Percentiles rank a stretch among this genome's conserved stretches.
These are phyloP conservation scores for Spisula solida DNA, from an alignment of 2,888 invertebrate species.

Conservation along the genomic window DNA sequence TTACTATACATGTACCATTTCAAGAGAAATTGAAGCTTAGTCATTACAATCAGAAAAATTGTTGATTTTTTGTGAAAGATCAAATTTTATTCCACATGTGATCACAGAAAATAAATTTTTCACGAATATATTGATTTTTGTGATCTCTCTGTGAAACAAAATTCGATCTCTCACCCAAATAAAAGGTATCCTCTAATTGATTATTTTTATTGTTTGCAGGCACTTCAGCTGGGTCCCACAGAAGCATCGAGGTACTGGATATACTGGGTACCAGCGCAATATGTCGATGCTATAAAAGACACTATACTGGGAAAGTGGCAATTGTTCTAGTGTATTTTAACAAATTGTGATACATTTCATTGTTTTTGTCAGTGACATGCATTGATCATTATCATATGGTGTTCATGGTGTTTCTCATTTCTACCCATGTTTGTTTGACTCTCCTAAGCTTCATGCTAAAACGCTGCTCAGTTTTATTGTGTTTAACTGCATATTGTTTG, in stretches of 20 bases:
- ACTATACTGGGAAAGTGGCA: constrained; percentile 95
- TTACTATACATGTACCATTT: too few species aligned
- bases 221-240: constrained; percentile 95
- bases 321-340: constrained; percentile 81
- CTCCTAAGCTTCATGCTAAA: not conserved
- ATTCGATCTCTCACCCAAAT: too few species aligned
- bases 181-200: too few species aligned
- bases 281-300: constrained; percentile 96
- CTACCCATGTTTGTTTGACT: not conserved
- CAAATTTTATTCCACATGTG: too few species aligned
- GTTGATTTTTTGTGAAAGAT: too few species aligned
- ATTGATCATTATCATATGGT: not conserved
- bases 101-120: too few species aligned
- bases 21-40: too few species aligned
- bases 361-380: not conserved
- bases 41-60: too few species aligned
- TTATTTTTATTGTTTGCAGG: constrained; percentile 89
- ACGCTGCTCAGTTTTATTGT: constrained; percentile 14
- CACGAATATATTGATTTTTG: too few species aligned
- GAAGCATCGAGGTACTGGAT: constrained; percentile 97
- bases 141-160: too few species aligned
- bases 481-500: not conserved
- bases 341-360: constrained; percentile 31
- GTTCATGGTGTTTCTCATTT: not conserved
- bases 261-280: constrained; percentile 96